A percentile compares a stretch with the other conserved stretches of the same genome.
phyloP scores from a whole-genome alignment of 2,113 vertebrate species.

The Sinocyclocheilus maitianheensis region DNA sequence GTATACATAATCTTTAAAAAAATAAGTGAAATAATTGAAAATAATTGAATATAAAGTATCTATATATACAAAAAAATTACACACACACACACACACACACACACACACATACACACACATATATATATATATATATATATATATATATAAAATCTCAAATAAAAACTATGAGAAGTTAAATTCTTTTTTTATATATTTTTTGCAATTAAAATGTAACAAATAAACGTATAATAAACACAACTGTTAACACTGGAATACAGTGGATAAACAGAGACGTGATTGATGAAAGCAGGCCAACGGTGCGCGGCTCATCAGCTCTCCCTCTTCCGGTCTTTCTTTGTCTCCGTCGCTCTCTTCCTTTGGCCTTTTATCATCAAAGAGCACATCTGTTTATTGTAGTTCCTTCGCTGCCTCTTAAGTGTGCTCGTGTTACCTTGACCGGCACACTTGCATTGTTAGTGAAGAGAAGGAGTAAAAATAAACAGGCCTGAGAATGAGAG shows the following conservation, averaged over 20 bases:
- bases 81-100: too few relatives aligned
- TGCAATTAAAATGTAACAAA: not conserved
- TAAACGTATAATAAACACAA: not conserved
- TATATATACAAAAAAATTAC: too few relatives aligned
- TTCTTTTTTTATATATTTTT: too few relatives aligned
- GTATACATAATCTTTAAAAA: too few relatives aligned
- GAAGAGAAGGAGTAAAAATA: slow-evolving; percentile 80
- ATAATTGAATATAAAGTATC: too few relatives aligned
- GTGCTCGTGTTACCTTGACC: slow-evolving; percentile 86
- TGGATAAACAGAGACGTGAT: not conserved
- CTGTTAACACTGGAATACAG: not conserved
- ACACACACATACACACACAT: too few relatives aligned
- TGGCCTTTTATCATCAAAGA: slow-evolving; percentile 83
- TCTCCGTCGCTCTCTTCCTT: slow-evolving; percentile 69
- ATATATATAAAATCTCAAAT: too few relatives aligned
- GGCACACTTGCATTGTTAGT: slow-evolving; percentile 76
- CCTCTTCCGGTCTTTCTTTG: slow-evolving; percentile 24
- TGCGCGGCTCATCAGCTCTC: not conserved
- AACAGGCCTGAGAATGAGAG: slow-evolving; percentile 71
- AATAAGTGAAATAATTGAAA: too few relatives aligned
- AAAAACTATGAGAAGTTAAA: too few relatives aligned
- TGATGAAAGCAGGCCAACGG: not conserved
- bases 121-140: too few relatives aligned
- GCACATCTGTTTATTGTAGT: slow-evolving; percentile 86
- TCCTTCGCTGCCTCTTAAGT: slow-evolving; percentile 72